Base-by-base conservation (phyloP, 1,140 invertebrate genomes). In the Aphelenchoides fujianensis region DNA sequence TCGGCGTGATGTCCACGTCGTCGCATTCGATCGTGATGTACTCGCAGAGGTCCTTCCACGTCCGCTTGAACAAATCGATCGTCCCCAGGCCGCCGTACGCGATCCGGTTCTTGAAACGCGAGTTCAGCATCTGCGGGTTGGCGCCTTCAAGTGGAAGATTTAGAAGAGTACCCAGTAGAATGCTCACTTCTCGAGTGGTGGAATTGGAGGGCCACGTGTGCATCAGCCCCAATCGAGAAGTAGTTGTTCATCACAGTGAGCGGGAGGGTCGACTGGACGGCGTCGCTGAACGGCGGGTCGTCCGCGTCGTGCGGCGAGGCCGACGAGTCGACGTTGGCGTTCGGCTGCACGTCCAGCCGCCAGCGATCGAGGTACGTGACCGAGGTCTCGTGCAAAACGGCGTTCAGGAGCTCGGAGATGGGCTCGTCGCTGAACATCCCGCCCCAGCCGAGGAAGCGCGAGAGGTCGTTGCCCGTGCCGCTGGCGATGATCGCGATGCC, bases 231-330 rank as follows among this genome's bases (percentile, higher is more conserved):
- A 63, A 98, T 90, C 9, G 93, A 95, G 86, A 95, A 98, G 86
- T 98, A 98, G 87, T 98, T 98, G 86, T 97, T 98, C 80, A 98
- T 92, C 35, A 98, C 94, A 85, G 94, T 95, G 27, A 97, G 86
- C 1, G 95, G 94, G 37, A 98, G 87, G 74, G 73, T 72, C 30
- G 53, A 82, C 75, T 70, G 84, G 71, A 76, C 79, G 71, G 53
- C 83, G 78, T 73, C 71, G 30, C 71, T 53, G 77, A 72, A 16
- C 16, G 2, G 30, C 16, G 12, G 30, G 19, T 74, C 53, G 28
- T 79, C 31, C 34, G 9, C 69, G 57, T 68, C 68, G 74, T 32
- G 61, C 62, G 54, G 70, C 53, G 69, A 69, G 41, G 34, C 69
- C 30, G 30, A 52, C 35, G 52, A 30, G 35, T 88, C 85, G 0